Evolutionary conservation across 2,888 invertebrate species (phyloP).

Genomic region (Eudasyphora cyanicolor): DNA sequence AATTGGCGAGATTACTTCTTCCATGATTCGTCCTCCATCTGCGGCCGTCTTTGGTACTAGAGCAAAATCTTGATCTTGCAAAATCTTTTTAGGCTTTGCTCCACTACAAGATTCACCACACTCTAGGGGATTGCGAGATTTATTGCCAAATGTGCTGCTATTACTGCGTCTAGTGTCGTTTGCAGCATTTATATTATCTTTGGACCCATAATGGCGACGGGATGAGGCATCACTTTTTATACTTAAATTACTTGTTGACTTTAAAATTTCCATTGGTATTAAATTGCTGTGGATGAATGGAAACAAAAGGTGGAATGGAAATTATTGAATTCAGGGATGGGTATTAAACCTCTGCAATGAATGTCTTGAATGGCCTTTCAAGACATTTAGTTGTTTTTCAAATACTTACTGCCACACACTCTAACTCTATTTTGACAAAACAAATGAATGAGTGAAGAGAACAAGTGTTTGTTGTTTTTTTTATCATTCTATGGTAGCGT

Average conservation of each 20-base stretch:
- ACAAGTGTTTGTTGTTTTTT: too few relatives aligned
- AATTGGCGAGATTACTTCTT: too few relatives aligned
- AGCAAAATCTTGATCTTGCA: constrained; percentile 52
- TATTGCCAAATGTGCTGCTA: neutral
- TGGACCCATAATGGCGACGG: constrained; percentile 29
- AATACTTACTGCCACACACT: neutral
- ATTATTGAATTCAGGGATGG: neutral
- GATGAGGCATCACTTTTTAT: constrained; percentile 32
- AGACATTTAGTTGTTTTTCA: too few relatives aligned
- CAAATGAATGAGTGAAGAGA: too few relatives aligned
- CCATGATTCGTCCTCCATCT: neutral
- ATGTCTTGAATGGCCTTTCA: too few relatives aligned
- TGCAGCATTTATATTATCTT: neutral
- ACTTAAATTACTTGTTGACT: constrained; percentile 40
- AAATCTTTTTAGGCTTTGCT: constrained; percentile 46
- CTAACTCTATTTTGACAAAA: neutral
- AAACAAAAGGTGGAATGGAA: neutral
- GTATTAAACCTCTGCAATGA: too few relatives aligned
- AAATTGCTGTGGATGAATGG: constrained; percentile 26
- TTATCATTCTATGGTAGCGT: too few relatives aligned
- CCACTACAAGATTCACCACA: neutral
- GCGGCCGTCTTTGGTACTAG: constrained; percentile 54
- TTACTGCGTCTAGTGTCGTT: constrained; percentile 39
- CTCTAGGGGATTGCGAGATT: constrained; percentile 11
- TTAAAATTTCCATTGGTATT: constrained; percentile 51